phyloP scores from a whole-genome alignment of 2,113 vertebrate species.

The Mus musculus region GRCm39 chr13:51524001-51524500 shows the following conservation, averaged over 20 bases:
- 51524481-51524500: not conserved
- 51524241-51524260: not conserved
- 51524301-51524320: not conserved
- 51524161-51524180: not conserved
- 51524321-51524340: not conserved
- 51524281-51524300: not conserved
- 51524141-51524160: not conserved
- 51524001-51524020: not conserved
- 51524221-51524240: not conserved
- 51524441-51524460: not conserved
- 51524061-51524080: not conserved
- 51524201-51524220: not conserved
- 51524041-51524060: not conserved
- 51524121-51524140: not conserved
- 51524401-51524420: not conserved
- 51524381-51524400: not conserved
- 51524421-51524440: not conserved
- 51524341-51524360: not conserved
- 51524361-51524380: not conserved
- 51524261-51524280: not conserved
- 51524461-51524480: not conserved
- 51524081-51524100: accelerated
- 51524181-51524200: not conserved
- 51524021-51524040: not conserved
- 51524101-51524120: not conserved